These are phyloP conservation scores for Pandemis corylana DNA, from an alignment of 2,888 invertebrate species.

Conservation along the genomic window DNA sequence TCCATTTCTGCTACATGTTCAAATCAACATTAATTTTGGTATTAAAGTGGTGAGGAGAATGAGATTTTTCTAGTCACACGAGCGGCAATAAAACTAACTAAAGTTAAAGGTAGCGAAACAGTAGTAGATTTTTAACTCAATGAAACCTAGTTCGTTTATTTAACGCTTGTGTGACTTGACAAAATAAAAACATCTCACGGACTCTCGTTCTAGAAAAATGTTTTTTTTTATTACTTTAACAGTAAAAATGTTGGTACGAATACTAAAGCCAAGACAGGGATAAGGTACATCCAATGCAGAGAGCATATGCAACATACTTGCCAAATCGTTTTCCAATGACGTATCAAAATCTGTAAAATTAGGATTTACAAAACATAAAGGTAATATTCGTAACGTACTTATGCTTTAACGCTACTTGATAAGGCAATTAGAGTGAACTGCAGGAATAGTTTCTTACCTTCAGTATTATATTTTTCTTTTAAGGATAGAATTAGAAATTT, in stretches of 20 bases:
- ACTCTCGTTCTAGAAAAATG: not conserved
- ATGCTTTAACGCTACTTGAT: not conserved
- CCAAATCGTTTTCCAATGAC: slow-evolving; percentile 49
- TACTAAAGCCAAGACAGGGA: slow-evolving; percentile 6
- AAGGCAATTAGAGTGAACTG: not conserved
- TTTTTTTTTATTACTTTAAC: not conserved
- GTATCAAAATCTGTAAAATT: slow-evolving; percentile 49
- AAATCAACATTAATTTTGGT: not conserved
- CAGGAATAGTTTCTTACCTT: slow-evolving; percentile 12
- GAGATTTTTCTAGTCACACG: not conserved
- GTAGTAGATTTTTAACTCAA: not conserved
- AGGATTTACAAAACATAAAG: not conserved
- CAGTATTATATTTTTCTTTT: slow-evolving; percentile 32
- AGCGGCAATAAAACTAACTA: not conserved
- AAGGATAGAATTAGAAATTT: slow-evolving; percentile 15
- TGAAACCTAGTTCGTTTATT: not conserved
- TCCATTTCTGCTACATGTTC: not conserved
- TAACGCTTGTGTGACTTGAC: not conserved
- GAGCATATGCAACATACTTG: slow-evolving; percentile 51
- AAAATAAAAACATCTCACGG: not conserved
- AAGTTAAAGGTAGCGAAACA: not conserved
- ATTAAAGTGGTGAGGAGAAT: not conserved
- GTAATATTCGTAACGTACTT: too few relatives aligned
- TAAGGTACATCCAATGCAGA: not conserved
- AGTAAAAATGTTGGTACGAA: not conserved